Evolutionary conservation across 2,888 invertebrate genomes (phyloP).

Genomic region (Pterobdella sp.): DNA sequence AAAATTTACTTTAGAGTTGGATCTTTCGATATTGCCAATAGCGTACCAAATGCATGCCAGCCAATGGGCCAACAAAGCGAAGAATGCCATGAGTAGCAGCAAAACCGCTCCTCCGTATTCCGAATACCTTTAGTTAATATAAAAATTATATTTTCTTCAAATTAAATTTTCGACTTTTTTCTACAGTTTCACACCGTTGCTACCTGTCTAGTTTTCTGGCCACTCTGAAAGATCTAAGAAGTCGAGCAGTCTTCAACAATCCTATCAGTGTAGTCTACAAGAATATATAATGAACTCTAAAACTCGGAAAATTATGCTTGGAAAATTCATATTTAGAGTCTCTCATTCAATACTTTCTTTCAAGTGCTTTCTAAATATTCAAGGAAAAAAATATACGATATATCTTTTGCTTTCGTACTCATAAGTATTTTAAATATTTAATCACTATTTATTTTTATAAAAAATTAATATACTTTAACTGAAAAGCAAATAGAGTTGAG

Average conservation of each 20-base stretch:
- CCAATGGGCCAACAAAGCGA: slow-evolving; percentile 98
- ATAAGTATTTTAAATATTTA: too few species aligned
- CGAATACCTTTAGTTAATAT: too few species aligned
- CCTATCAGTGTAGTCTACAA: slow-evolving; percentile 81
- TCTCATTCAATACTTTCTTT: neutral
- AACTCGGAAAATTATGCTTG: slow-evolving; percentile 12
- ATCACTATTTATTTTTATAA: too few species aligned
- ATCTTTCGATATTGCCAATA: slow-evolving; percentile 62
- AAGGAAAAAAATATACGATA: neutral
- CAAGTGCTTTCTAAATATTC: neutral
- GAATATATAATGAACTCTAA: slow-evolving; percentile 79
- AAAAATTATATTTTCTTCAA: too few species aligned
- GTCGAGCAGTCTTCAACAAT: slow-evolving; percentile 88
- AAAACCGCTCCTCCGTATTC: slow-evolving; percentile 97
- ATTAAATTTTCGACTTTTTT: too few species aligned
- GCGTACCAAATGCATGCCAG: slow-evolving; percentile 98
- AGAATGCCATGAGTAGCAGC: slow-evolving; percentile 82
- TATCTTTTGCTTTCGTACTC: neutral
- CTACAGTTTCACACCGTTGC: slow-evolving; percentile 54
- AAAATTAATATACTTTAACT: too few species aligned
- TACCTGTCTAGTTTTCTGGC: slow-evolving; percentile 92
- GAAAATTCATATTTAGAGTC: neutral
- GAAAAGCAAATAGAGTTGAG: too few species aligned
- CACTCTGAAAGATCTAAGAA: slow-evolving; percentile 86
- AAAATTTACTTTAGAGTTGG: neutral